Conservation (phyloP, 2,888 invertebrate genomes). For the Achlya flavicornis region DNA sequence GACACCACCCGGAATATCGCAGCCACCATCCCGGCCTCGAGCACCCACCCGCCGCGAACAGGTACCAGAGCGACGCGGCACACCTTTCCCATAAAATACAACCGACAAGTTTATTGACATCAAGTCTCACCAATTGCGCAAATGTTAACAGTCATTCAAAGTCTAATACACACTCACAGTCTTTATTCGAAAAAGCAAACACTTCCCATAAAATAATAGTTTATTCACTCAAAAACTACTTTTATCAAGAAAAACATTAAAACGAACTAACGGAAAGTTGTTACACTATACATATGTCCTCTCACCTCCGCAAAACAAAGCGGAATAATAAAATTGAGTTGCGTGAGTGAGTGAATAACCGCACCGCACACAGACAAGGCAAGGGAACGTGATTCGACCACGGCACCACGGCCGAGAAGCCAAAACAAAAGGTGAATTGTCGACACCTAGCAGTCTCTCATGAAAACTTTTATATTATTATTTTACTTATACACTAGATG, state of each 20-base stretch:
- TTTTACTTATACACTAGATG: slow-evolving; percentile 10
- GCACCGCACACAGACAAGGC: slow-evolving; percentile 17
- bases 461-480: slow-evolving; percentile 23
- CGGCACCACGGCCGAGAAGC: slow-evolving; percentile 45
- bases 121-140: slow-evolving; percentile 76
- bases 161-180: slow-evolving; percentile 64
- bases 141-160: slow-evolving; percentile 58
- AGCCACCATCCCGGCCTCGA: slow-evolving; percentile 59
- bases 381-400: slow-evolving; percentile 35
- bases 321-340: slow-evolving; percentile 64
- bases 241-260: slow-evolving; percentile 72
- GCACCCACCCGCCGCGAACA: slow-evolving; percentile 71
- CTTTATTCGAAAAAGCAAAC: slow-evolving; percentile 54
- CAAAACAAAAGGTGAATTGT: slow-evolving; percentile 50
- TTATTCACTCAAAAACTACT: slow-evolving; percentile 69
- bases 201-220: slow-evolving; percentile 57
- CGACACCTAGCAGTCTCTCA: slow-evolving; percentile 56
- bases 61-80: slow-evolving; percentile 78
- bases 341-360: slow-evolving; percentile 27
- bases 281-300: slow-evolving; percentile 60
- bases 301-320: slow-evolving; percentile 83
- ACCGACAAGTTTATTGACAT: slow-evolving; percentile 83
- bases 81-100: slow-evolving; percentile 83
- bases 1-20: slow-evolving; percentile 46
- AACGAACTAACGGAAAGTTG: slow-evolving; percentile 50